Percentiles rank a stretch among this genome's conserved stretches.
These are phyloP conservation scores for Prosopocoilus inquinatus DNA, from an alignment of 2,888 invertebrate species.

Conservation along the genomic window DNA sequence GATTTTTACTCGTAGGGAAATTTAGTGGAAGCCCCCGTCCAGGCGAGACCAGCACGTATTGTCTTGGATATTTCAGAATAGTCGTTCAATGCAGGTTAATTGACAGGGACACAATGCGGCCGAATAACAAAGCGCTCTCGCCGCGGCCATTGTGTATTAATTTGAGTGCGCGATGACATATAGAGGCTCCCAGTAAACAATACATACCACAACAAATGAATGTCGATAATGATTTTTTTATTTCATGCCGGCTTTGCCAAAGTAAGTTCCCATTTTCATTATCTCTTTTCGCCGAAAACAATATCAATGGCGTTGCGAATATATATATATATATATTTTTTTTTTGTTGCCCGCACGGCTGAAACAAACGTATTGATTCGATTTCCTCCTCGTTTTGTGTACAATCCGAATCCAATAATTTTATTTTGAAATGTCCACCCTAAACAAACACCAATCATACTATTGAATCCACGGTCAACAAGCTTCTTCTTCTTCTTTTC, in stretches of 20 bases:
- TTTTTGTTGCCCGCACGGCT: too few relatives aligned
- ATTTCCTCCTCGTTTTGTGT: too few relatives aligned
- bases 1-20: constrained; percentile 18
- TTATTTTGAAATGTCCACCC: too few relatives aligned
- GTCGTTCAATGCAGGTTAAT: constrained; percentile 50
- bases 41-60: constrained; percentile 35
- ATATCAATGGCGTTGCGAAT: constrained; percentile 6
- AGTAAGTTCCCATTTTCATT: constrained; percentile 18
- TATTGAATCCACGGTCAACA: too few relatives aligned
- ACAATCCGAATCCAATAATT: too few relatives aligned
- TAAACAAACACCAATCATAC: too few relatives aligned
- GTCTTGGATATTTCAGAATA: constrained; percentile 49
- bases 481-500: too few relatives aligned
- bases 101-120: constrained; percentile 48
- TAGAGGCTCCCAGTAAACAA: constrained; percentile 45
- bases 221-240: constrained; percentile 38
- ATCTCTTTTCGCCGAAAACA: constrained; percentile 18
- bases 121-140: constrained; percentile 48
- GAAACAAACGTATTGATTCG: too few relatives aligned
- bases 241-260: constrained; percentile 21
- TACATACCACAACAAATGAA: constrained; percentile 40
- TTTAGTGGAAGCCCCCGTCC: constrained; percentile 19
- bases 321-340: too few relatives aligned
- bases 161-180: constrained; percentile 49
- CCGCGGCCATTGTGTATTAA: constrained; percentile 49